Evolutionary conservation across 2,888 invertebrate genomes (phyloP), one percentile per base, ranked within the genome.

Genomic region (Oegoconia quadripuncta): DNA sequence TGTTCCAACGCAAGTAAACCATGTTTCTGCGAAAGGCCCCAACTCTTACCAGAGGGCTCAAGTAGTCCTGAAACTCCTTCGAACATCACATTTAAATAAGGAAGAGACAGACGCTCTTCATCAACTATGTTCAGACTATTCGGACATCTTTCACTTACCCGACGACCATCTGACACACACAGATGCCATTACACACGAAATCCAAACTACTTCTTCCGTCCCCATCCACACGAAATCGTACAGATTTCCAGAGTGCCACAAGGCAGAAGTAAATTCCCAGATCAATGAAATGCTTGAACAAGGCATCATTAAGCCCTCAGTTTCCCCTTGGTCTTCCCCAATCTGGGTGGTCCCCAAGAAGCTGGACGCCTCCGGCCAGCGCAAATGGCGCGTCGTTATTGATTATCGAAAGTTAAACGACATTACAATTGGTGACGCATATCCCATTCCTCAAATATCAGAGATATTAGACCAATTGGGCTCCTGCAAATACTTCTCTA

Each of bases 181-280:
- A 4, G 12, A 18, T 4, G 39, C 39, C 17, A 12, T 36, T 13
- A 1, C 29, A 5, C 52, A 57, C 23, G 9, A 42, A 29, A 54
- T 50, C 1, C 40, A 23, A 16, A 54, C 48, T 0, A 48, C 13
- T 3, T 25, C 31, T 15, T 18, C 44, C 8, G 13, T 32, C 4
- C 50, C 52, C 2, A 43, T 53, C 5, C n/a, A 48, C 30, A 26
- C 38, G 1, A 49, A 48, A 40, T 42, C 44, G 0, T 51, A 53
- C 42, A 22, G 50, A 17, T 53, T 44, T 34, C 48, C 46, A 2
- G 40, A 48, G 18, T 9, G 9, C 6, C 40, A 45, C 5, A 48
- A 52, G 25, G 25, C 38, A 15, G 51, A 54, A 45, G 50, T 46
- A 7, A 23, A 41, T 17, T 12, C 32, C 5, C 49, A 53, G 37